Base-by-base conservation (phyloP, 2,797 vertebrate species). In the Chromis chromis region DNA sequence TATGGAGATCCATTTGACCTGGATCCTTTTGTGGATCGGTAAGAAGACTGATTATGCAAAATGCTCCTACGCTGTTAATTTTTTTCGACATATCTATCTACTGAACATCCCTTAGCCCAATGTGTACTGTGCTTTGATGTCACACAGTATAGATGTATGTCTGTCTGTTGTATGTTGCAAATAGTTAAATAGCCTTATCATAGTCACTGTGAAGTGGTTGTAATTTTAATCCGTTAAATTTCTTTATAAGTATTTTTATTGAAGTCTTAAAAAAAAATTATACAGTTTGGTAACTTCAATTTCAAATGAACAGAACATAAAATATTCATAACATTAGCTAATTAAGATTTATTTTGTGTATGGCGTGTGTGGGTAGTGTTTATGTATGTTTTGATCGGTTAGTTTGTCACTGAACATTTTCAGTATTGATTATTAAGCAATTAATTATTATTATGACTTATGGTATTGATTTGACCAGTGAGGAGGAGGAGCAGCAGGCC, bases 1-100 rank as follows among this genome's bases (percentile, higher is more conserved):
- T 98, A 98, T 53, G 98, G 98, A 84, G 96, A 98, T 86, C 96
- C 97, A 0, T 96, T 95, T 52, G 96, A 97, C 81, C 88, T 99
- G 83, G 96, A 99, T 88, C 92, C 92, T 24, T 93, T 93, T 60
- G 53, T 66, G 9, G 95, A 98, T 64, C 95, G 94, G 98, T 95
- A 87, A 82, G 86, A 66, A 25, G 9, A 50, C 39, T n/a, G 3
- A 44, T 4, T 22, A 1, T 40, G 2, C 28, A 16, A 24, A 36
- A 50, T 33, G 4, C 8, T 33, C 25, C 25, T 5, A 54, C 3
- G 8, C 28, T n/a, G 14, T 40, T 12, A 6, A 27, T 21, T 65
- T 42, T 10, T 27, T 48, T 55, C n/a, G 12, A 33, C 36, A 53
- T 56, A 27, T 59, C 25, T 28, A 17, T 36, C 8, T 42, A 27